Evolutionary conservation across 2,888 invertebrate genomes (phyloP).

Genomic region (Drosophila peninsularis): DNA sequence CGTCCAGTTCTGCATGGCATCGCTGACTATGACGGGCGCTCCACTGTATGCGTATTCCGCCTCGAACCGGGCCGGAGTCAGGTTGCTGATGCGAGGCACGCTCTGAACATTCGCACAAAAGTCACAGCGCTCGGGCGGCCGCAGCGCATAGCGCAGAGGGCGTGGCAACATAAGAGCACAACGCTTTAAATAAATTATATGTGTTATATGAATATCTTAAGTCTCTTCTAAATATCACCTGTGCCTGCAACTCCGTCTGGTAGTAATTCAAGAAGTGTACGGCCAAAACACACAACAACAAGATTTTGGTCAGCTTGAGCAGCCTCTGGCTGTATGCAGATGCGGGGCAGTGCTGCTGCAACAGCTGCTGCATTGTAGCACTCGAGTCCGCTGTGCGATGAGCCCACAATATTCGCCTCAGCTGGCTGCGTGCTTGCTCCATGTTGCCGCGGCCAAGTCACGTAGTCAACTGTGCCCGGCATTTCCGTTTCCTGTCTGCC

Average conservation of each 20-base stretch:
- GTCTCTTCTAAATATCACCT: constrained; percentile 43
- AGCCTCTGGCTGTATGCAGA: background rate
- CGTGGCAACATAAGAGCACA: constrained; percentile 76
- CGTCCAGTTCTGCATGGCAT: constrained; percentile 93
- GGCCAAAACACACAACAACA: constrained; percentile 40
- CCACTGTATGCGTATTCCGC: constrained; percentile 90
- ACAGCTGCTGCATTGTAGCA: constrained; percentile 30
- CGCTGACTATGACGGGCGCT: constrained; percentile 93
- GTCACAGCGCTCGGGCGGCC: constrained; percentile 92
- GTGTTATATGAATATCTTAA: too few relatives aligned
- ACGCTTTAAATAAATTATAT: constrained; percentile 33
- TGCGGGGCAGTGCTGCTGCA: constrained; percentile 28
- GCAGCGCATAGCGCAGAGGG: constrained; percentile 85
- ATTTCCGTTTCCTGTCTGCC: constrained; percentile 25
- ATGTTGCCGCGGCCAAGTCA: constrained; percentile 51
- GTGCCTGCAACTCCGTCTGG: constrained; percentile 64
- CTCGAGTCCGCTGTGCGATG: constrained; percentile 25
- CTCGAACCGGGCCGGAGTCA: constrained; percentile 90
- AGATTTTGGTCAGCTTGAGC: constrained; percentile 23
- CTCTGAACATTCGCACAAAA: constrained; percentile 89
- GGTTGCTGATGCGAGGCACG: constrained; percentile 88
- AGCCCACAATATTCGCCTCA: constrained; percentile 50
- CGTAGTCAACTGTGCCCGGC: constrained; percentile 44
- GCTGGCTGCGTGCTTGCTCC: constrained; percentile 52
- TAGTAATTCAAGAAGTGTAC: constrained; percentile 51